Conservation (phyloP, 1,140 invertebrate species). For the Berghia stephanieae region DNA sequence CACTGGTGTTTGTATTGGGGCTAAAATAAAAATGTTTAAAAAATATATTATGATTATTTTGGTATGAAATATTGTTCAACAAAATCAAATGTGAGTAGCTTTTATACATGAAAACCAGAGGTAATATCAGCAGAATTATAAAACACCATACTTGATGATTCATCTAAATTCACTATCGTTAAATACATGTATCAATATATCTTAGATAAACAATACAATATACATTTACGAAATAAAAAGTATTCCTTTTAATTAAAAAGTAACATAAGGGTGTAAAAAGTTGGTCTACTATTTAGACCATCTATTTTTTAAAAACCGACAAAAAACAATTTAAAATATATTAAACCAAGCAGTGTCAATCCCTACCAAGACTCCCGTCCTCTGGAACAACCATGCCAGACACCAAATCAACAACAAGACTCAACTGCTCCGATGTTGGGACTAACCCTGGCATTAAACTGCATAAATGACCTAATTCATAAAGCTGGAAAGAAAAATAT, state of each 20-base stretch:
- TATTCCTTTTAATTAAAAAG: background rate
- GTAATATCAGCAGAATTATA: too few species aligned
- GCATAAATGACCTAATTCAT: conserved; percentile 82
- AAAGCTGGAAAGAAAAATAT: too few species aligned
- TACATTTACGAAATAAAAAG: conserved; percentile 8
- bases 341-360: background rate
- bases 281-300: too few species aligned
- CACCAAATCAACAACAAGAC: conserved; percentile 87
- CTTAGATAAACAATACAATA: background rate
- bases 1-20: conserved; percentile 69
- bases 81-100: background rate
- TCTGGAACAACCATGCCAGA: conserved; percentile 77
- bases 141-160: too few species aligned
- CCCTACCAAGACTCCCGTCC: too few species aligned
- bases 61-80: background rate
- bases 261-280: too few species aligned
- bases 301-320: too few species aligned
- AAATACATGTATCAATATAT: too few species aligned
- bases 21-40: background rate
- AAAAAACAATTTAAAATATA: background rate
- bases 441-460: conserved; percentile 87
- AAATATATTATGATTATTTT: background rate
- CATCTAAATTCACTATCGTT: too few species aligned
- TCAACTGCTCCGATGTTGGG: conserved; percentile 83
- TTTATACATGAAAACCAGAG: too few species aligned